A percentile compares a stretch with the other conserved stretches of the same genome.
These are phyloP conservation scores for Lineus longissimus DNA, from an alignment of 1,140 invertebrate species.

Conservation along the genomic window DNA sequence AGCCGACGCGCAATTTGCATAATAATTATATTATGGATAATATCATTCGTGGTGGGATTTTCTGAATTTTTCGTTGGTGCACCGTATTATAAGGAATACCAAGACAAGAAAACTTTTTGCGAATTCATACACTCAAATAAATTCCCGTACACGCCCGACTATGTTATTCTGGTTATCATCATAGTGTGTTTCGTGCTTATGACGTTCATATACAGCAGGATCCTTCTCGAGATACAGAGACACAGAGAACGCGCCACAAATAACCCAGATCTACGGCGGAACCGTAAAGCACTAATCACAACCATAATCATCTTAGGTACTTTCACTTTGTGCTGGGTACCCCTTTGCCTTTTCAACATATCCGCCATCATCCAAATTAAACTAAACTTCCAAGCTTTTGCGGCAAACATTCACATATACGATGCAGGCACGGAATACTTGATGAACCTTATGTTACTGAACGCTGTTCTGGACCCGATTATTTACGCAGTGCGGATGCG, in stretches of 20 bases:
- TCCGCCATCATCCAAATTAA: constrained; percentile 26
- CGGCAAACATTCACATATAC: constrained; percentile 16
- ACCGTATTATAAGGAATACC: constrained; percentile 25
- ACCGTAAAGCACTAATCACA: constrained; percentile 65
- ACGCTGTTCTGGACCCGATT: constrained; percentile 65
- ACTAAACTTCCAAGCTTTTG: constrained; percentile 13
- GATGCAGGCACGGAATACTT: constrained; percentile 30
- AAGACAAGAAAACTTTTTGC: constrained; percentile 39
- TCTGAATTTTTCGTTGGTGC: constrained; percentile 40
- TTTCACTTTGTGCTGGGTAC: constrained; percentile 65
- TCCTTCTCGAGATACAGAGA: constrained; percentile 28
- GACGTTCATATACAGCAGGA: constrained; percentile 30
- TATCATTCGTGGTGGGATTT: constrained; percentile 59
- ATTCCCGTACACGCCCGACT: constrained; percentile 50
- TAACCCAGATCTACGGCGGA: constrained; percentile 30
- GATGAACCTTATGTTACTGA: constrained; percentile 59
- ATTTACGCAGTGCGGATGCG: constrained; percentile 68
- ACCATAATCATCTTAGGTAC: constrained; percentile 67
- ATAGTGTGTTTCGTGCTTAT: constrained; percentile 51
- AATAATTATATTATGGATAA: constrained; percentile 63
- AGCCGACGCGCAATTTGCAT: constrained; percentile 64
- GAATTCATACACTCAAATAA: constrained; percentile 52
- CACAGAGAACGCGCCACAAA: constrained; percentile 19
- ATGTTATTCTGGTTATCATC: constrained; percentile 45
- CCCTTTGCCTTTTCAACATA: constrained; percentile 55